Conservation (phyloP, 2,888 invertebrate genomes). For the Microctonus hyperodae region DNA sequence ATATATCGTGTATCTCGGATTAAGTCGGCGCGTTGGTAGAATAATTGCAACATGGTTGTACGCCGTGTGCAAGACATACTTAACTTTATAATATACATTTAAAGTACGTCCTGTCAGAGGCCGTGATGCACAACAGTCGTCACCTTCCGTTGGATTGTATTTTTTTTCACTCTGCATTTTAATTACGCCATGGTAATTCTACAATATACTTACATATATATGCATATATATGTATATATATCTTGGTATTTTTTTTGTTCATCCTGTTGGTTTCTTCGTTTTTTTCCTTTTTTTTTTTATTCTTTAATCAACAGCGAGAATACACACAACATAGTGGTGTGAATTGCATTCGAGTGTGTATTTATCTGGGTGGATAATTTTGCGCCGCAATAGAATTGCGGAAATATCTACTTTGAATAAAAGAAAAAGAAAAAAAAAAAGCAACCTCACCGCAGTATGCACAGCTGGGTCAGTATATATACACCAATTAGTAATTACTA, state of each 20-base stretch:
- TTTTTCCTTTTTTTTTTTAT: neutral
- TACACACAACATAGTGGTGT: conserved; percentile 15
- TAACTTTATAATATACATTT: conserved; percentile 2
- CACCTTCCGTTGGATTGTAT: neutral
- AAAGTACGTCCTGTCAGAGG: conserved; percentile 10
- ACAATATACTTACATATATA: neutral
- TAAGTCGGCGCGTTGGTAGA: conserved; percentile 7
- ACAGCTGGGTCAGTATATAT: neutral
- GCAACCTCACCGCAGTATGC: neutral
- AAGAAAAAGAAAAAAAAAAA: neutral
- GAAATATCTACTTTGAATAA: conserved; percentile 3
- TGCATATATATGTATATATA: neutral
- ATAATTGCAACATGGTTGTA: conserved; percentile 23
- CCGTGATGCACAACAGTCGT: conserved; percentile 1
- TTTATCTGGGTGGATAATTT: conserved; percentile 12
- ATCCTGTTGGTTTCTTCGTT: neutral
- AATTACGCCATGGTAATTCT: conserved; percentile 28
- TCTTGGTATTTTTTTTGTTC: neutral
- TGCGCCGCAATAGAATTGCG: conserved; percentile 6
- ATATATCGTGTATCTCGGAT: conserved; percentile 16
- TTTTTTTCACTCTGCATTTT: conserved; percentile 17
- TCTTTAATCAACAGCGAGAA: conserved; percentile 6
- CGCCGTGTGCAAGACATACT: conserved; percentile 13
- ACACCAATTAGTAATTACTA: neutral
- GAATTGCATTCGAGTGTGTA: conserved; percentile 23